Evolutionary conservation across 2,797 vertebrate genomes (phyloP), one percentile per base, ranked within the genome.

Genomic region (Rhynchotus rufescens): DNA sequence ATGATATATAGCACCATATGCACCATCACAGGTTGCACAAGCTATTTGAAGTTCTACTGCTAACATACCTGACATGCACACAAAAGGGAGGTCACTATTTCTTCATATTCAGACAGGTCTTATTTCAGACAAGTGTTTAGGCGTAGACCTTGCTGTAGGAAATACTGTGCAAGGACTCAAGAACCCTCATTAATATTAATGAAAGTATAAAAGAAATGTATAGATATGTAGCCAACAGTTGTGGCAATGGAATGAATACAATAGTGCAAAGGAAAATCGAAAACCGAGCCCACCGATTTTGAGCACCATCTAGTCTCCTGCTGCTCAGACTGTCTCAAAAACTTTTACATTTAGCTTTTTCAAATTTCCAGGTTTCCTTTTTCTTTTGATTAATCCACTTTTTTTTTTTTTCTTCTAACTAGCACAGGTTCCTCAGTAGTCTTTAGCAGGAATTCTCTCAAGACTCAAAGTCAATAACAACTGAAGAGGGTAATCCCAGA

Each of bases 391-490:
- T 67, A 69, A 64, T 64, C 25, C 13, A 64, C 28, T 16, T 40
- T 40, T 4, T 61, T 61, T 20, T 64, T 61, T 61, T 20, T 14
- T 45, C 62, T 86, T 65, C 20, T 79, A 90, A 34, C n/a, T 68
- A 69, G 23, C 42, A 82, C n/a, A 86, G 79, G 81, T 36, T 61
- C 34, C 68, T 62, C 54, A 49, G 51, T 47, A 80, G 45, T 80
- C 45, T 93, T 93, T 36, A 84, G 45, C 19, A 86, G 38, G 66
- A 93, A 93, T 66, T 83, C 59, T 86, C 78, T 80, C 51, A 91
- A 90, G 81, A 80, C 57, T 77, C 34, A 84, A 84, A 94, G 89
- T 86, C 85, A 80, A 91, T 68, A 88, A 74, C 92, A 84, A 40
- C 60, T 84, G 59, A 75, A 90, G 89, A 90, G n/a, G 34, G 47